Evolutionary conservation across 2,797 vertebrate genomes (phyloP), one percentile per base, ranked within the genome.

Genomic region (Odontamblyopus rebecca): DNA sequence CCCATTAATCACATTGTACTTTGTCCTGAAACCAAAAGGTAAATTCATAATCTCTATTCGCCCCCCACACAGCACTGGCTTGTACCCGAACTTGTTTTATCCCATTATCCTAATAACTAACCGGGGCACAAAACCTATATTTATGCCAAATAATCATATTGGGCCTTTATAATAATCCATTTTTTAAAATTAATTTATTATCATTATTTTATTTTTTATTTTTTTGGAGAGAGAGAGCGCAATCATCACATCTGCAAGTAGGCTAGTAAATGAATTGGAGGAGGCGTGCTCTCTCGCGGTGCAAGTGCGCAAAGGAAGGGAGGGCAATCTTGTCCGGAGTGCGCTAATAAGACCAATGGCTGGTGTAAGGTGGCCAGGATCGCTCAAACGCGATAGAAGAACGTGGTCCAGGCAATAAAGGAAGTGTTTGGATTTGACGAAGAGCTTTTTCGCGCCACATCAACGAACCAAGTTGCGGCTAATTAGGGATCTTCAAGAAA

Each of bases 291-390:
- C 88, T 90, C 89, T 82, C 63, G 85, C 85, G 68, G 79, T 76
- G 89, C 77, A 89, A 89, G 88, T 85, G 92, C 89, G 87, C 90
- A 93, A 85, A 93, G 93, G 93, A 92, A 94, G 92, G 93, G 93
- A 93, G 92, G 92, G 93, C 90, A 86, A 89, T 86, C 86, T 84
- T 73, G 87, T 91, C 84, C 90, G 82, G 90, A 87, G 57, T 30
- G 57, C 91, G 83, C 89, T 90, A 92, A 93, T 91, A 93, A 93
- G 91, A 93, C 90, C 89, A 87, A 94, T 93, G 93, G 91, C 91
- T 87, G 88, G 88, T 79, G 89, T 83, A 88, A 91, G 85, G 90
- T 91, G 89, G 89, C 82, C 86, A 92, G 87, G 90, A 93, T 90
- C 89, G 77, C 84, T 61, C 84, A 76, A 67, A 80, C 75, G 78